Percentiles rank a stretch among this genome's conserved stretches.
phyloP scores from a whole-genome alignment of 2,113 vertebrate species.

The Alligator mississippiensis region DNA sequence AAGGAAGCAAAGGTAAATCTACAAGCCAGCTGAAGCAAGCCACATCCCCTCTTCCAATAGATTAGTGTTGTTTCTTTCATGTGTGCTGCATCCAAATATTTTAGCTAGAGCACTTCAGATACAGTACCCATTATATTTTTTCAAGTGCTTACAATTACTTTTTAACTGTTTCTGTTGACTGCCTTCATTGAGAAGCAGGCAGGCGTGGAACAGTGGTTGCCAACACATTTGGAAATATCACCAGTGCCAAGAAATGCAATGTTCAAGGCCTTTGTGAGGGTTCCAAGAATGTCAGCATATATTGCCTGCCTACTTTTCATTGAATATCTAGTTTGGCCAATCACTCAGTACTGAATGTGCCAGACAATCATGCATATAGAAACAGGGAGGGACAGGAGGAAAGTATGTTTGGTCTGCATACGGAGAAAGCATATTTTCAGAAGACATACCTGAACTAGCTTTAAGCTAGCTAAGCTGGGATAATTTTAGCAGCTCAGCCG shows the following conservation, averaged over 20 bases:
- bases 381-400: conserved; percentile 5
- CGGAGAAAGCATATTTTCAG: conserved; percentile 4
- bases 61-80: background rate
- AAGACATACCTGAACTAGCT: background rate
- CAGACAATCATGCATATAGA: conserved; percentile 53
- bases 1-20: background rate
- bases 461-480: background rate
- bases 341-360: conserved; percentile 61
- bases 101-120: background rate
- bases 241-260: conserved; percentile 68
- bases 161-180: background rate
- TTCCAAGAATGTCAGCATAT: conserved; percentile 68
- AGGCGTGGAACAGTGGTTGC: conserved; percentile 34
- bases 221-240: conserved; percentile 33
- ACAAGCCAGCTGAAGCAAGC: background rate
- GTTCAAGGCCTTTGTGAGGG: conserved; percentile 60
- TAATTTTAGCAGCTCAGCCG: background rate
- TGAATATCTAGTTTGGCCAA: conserved; percentile 63
- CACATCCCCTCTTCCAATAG: background rate
- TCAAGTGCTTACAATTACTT: conserved; percentile 42
- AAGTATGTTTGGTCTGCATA: background rate
- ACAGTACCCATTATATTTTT: conserved; percentile 29
- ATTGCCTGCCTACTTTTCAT: conserved; percentile 66
- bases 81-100: conserved; percentile 12
- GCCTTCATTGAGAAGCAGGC: conserved; percentile 16